Evolutionary conservation across 2,888 invertebrate species (phyloP), one percentile per base, ranked within the genome.

Genomic region (Amorpha juglandis): DNA sequence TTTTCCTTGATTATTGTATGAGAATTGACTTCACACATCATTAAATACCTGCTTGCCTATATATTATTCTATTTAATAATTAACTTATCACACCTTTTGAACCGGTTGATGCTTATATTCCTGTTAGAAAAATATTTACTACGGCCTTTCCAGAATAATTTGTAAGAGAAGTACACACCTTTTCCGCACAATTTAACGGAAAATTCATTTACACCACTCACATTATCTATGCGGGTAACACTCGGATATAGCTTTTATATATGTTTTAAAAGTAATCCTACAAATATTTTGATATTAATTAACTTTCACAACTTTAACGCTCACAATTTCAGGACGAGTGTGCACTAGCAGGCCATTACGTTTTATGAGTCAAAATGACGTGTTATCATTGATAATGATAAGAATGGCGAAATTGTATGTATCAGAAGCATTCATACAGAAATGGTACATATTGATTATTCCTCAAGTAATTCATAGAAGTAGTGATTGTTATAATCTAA

Each of bases 361-460:
- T 85, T 84, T 86, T 89, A 77, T 89, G 90, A 87, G 80, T 83
- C 84, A 85, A 88, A 89, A 82, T 86, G 87, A 88, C 84, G 85
- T 80, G 82, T 87, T 91, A 90, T 91, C 91, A 80, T 74, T 84
- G 84, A 84, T 86, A 87, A 83, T 74, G 86, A 87, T 87, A 87
- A 84, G 74, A 75, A 76, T 82, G 79, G 87, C 80, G 78, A 85
- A 86, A 83, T 77, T 72, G 69, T 70, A 65, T 69, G 70, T 73
- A 66, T 63, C 68, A 70, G 55, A 63, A 65, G 70, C 73, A 69
- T 70, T 71, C 63, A 73, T 70, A 71, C 27, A 58, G 16, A 42
- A 58, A 16, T 62, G 19, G 33, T 48, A 21, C 27, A 9, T 50
- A 62, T 62, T 62, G 33, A 64, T 53, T 33, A 65, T 16, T 42